These are phyloP conservation scores for Automeris io DNA, from an alignment of 2,888 invertebrate species.

Conservation along the genomic window DNA sequence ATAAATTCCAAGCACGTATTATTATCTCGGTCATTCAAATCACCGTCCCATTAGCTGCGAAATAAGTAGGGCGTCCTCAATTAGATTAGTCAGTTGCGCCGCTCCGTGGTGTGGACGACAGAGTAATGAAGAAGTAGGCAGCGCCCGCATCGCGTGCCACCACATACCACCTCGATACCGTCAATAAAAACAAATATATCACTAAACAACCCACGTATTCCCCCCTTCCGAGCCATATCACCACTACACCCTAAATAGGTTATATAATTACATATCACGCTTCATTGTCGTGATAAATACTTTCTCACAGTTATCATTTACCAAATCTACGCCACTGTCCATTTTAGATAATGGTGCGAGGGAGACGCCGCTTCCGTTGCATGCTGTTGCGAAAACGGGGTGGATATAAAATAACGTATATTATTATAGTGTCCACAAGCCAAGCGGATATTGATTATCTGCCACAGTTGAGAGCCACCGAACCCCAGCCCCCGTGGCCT, in stretches of 20 bases:
- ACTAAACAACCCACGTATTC: slow-evolving; percentile 32
- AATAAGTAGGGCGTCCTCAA: slow-evolving; percentile 29
- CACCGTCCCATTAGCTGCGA: slow-evolving; percentile 8
- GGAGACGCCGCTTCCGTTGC: slow-evolving; percentile 35
- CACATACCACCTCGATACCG: slow-evolving; percentile 37
- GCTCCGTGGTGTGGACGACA: slow-evolving; percentile 27
- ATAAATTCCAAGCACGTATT: slow-evolving; percentile 2
- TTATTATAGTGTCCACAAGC: slow-evolving; percentile 77
- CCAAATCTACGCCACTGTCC: slow-evolving; percentile 77
- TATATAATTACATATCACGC: slow-evolving; percentile 75
- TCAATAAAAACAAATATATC: slow-evolving; percentile 68
- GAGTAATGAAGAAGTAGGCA: slow-evolving; percentile 40
- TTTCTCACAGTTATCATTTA: slow-evolving; percentile 78
- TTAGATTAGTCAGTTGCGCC: slow-evolving; percentile 50
- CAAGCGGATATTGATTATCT: slow-evolving; percentile 79
- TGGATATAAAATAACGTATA: slow-evolving; percentile 72
- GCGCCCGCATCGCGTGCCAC: slow-evolving; percentile 53
- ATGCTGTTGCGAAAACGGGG: slow-evolving; percentile 34
- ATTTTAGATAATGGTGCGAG: slow-evolving; percentile 74
- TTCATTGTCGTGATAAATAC: slow-evolving; percentile 76
- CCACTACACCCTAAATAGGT: slow-evolving; percentile 61
- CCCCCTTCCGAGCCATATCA: slow-evolving; percentile 40
- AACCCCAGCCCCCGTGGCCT: slow-evolving; percentile 45
- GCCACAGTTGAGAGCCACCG: slow-evolving; percentile 76
- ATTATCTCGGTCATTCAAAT: slow-evolving; percentile 5